Evolutionary conservation across 2,797 vertebrate species (phyloP).

Genomic region (Nannoperca australis): DNA sequence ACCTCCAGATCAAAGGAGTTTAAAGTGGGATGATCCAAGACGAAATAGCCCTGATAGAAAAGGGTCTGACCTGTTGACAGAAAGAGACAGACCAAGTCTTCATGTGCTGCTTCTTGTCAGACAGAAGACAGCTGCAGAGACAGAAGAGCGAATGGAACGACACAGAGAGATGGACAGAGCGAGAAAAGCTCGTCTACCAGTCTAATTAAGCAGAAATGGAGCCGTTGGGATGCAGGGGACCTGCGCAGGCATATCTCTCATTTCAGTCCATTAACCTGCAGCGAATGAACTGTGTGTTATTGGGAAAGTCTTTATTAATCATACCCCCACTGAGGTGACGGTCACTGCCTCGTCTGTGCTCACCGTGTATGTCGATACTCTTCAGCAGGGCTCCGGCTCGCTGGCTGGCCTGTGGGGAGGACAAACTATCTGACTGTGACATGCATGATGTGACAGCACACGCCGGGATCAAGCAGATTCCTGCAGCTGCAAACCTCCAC

Average conservation of each 20-base stretch:
- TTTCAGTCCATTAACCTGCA: slow-evolving; percentile 72
- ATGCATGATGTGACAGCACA: not conserved
- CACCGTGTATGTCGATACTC: slow-evolving; percentile 38
- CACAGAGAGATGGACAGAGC: slow-evolving; percentile 16
- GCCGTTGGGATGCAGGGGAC: slow-evolving; percentile 50
- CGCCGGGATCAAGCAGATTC: slow-evolving; percentile 1
- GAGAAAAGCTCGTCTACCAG: slow-evolving; percentile 49
- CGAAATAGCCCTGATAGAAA: slow-evolving; percentile 19
- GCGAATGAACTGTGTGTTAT: slow-evolving; percentile 71
- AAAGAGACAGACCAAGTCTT: not conserved
- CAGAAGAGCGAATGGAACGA: not conserved
- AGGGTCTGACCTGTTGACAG: slow-evolving; percentile 28
- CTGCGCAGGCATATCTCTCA: slow-evolving; percentile 41
- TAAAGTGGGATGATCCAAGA: slow-evolving; percentile 30
- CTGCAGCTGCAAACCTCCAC: not conserved
- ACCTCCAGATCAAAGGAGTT: slow-evolving; percentile 20
- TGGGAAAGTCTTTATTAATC: slow-evolving; percentile 70
- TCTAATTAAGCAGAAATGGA: slow-evolving; percentile 69
- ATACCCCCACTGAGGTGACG: slow-evolving; percentile 51
- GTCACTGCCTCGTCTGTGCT: slow-evolving; percentile 48
- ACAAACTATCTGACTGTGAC: slow-evolving; percentile 25
- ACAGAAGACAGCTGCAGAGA: slow-evolving; percentile 3
- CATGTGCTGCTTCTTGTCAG: slow-evolving; percentile 9
- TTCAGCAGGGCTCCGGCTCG: slow-evolving; percentile 28
- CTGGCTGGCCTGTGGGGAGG: slow-evolving; percentile 26